phyloP scores from a whole-genome alignment of 1,140 invertebrate species.

The Scaptomyza hsui region DNA sequence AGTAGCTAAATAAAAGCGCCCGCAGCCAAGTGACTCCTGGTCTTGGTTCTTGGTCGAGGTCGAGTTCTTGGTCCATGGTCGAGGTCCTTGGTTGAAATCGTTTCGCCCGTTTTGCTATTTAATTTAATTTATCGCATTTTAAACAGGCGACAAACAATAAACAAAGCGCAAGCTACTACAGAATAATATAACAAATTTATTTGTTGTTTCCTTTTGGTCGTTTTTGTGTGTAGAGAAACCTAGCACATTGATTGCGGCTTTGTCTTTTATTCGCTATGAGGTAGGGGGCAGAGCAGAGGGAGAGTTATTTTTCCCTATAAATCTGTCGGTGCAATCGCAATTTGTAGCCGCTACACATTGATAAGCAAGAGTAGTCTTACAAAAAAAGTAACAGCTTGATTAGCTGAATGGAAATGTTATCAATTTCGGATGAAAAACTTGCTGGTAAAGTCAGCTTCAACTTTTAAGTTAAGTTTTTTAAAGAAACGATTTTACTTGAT shows the following conservation, averaged over 20 bases:
- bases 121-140: conserved; percentile 82
- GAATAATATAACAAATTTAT: conserved; percentile 72
- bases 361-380: conserved; percentile 19
- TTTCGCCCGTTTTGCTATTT: conserved; percentile 48
- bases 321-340: conserved; percentile 26
- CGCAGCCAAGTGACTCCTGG: conserved; percentile 23
- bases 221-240: conserved; percentile 12
- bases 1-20: conserved; percentile 77
- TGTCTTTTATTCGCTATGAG: conserved; percentile 32
- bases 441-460: no score
- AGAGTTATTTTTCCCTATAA: conserved; percentile 4
- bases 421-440: no score
- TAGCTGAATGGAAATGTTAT: not conserved
- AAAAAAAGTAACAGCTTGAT: not conserved
- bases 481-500: no score
- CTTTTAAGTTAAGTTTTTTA: no score
- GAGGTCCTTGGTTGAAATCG: not conserved
- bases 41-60: not conserved
- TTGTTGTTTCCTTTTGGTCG: conserved; percentile 64
- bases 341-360: conserved; percentile 33
- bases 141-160: conserved; percentile 76
- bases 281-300: not conserved
- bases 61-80: not conserved
- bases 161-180: conserved; percentile 29
- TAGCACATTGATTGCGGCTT: conserved; percentile 49